A percentile compares a stretch with the other conserved stretches of the same genome.
Evolutionary conservation across 2,888 invertebrate genomes (phyloP).

Genomic region (Myopa testacea): DNA sequence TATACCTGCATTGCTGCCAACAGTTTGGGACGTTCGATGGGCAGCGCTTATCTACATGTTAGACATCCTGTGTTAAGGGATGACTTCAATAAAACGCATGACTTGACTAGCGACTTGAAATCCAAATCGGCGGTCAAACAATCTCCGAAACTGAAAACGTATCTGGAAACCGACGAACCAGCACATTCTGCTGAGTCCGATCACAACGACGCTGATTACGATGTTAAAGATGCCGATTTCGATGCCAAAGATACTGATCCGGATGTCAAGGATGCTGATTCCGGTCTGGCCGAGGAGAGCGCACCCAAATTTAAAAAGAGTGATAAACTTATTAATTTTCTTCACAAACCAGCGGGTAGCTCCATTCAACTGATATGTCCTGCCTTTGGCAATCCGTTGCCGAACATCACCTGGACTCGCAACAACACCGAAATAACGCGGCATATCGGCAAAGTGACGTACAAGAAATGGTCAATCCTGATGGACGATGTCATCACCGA

Average conservation of each 20-base stretch:
- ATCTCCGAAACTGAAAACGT: constrained; percentile 5
- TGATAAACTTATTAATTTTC: constrained; percentile 45
- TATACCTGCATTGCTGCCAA: constrained; percentile 95
- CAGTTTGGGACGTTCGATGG: constrained; percentile 81
- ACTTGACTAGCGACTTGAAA: not conserved
- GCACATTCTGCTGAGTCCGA: constrained; percentile 35
- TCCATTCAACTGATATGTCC: constrained; percentile 74
- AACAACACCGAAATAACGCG: constrained; percentile 77
- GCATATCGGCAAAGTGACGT: constrained; percentile 75
- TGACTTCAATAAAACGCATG: not conserved
- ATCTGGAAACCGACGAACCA: not conserved
- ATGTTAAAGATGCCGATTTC: constrained; percentile 37
- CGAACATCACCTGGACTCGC: constrained; percentile 88
- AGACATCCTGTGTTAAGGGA: not conserved
- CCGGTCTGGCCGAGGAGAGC: constrained; percentile 39
- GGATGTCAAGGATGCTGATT: constrained; percentile 36
- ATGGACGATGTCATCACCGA: constrained; percentile 84
- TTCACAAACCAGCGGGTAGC: constrained; percentile 81
- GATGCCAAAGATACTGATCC: constrained; percentile 39
- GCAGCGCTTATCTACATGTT: constrained; percentile 85
- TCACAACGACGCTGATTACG: constrained; percentile 35
- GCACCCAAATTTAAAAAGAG: constrained; percentile 50
- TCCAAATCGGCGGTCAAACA: constrained; percentile 13
- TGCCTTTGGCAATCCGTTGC: constrained; percentile 78
- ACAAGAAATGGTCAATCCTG: constrained; percentile 77